Evolutionary conservation across 2,113 vertebrate species (phyloP).

Genomic region (Megaleporinus macrocephalus): DNA sequence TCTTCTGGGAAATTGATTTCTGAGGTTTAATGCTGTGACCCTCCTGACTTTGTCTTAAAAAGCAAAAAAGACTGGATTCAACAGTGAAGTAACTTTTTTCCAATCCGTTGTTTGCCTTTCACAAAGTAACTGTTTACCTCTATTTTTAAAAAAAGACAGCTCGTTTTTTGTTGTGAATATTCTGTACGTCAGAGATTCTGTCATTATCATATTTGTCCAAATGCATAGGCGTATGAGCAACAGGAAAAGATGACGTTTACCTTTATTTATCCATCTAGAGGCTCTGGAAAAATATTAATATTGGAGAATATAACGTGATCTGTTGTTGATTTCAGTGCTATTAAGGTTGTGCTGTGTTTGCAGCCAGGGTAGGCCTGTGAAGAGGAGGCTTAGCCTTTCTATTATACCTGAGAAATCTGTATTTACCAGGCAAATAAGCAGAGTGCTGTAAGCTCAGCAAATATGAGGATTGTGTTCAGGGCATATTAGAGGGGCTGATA

Average conservation of each 20-base stretch:
- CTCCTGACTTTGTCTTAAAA: not conserved
- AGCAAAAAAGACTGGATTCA: not conserved
- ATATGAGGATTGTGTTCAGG: not conserved
- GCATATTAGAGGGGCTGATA: not conserved
- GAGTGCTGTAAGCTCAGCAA: not conserved
- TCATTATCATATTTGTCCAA: not conserved
- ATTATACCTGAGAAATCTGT: not conserved
- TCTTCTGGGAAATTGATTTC: too few species aligned
- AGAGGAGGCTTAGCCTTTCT: conserved; percentile 1
- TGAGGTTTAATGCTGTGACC: too few species aligned
- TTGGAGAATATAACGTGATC: not conserved
- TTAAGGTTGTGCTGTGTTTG: not conserved
- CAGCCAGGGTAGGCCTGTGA: not conserved
- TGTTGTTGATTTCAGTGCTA: not conserved
- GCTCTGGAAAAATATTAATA: not conserved
- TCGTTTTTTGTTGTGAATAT: not conserved
- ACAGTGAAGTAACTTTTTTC: not conserved
- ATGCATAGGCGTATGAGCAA: too few species aligned
- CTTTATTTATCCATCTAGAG: not conserved
- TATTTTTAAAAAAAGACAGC: not conserved
- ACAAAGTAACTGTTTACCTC: not conserved
- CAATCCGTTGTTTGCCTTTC: not conserved
- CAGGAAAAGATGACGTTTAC: too few species aligned
- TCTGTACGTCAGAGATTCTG: not conserved
- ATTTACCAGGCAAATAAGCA: conserved; percentile 6